Base-by-base conservation (phyloP, 2,113 vertebrate species). In the Agelaius tricolor region DNA sequence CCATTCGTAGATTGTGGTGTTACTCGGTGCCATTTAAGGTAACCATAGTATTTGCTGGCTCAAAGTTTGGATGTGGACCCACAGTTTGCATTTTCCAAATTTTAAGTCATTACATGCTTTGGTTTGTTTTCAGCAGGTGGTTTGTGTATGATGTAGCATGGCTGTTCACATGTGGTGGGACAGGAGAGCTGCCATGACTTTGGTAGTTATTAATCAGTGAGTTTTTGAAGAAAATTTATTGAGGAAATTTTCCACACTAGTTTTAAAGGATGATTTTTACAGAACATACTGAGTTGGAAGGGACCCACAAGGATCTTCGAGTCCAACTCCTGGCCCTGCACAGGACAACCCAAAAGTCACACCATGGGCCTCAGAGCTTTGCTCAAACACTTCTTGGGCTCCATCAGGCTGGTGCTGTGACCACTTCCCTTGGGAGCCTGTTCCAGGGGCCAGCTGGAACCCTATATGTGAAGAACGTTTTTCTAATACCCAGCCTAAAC, bases 141-240 rank as follows among this genome's bases (percentile, higher is more conserved):
- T 41, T 74, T 41, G n/a, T 5, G 10, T 31, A 11, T 3, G 24
- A 41, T 41, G 0, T 8, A 54, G 21, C 27, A 22, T 7, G 10
- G 27, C 14, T 22, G 20, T 10, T 51, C 4, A 2, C 0, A 9
- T 0, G 6, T 4, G 30, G 19, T 24, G 3, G 22, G 39, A 47
- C 7, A 46, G 28, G 13, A 37, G 35, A 35, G 33, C 27, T 46
- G 15, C 37, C 41, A 18, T 0, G n/a, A 47, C n/a, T 66, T 57
- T 3, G 0, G 0, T 5, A 16, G 10, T 2, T 79, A 10, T n/a
- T 7, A 23, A 44, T 3, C 0, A 39, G 1, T 0, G 1, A 39
- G 28, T 68, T 43, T 23, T 68, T 35, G 0, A 61, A 33, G 43
- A 81, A 87, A 33, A 57, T 4, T 23, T n/a, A 15, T 58, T 35